Conservation (phyloP, 2,888 invertebrate species). For the Hermaeophaga mercurialis region DNA sequence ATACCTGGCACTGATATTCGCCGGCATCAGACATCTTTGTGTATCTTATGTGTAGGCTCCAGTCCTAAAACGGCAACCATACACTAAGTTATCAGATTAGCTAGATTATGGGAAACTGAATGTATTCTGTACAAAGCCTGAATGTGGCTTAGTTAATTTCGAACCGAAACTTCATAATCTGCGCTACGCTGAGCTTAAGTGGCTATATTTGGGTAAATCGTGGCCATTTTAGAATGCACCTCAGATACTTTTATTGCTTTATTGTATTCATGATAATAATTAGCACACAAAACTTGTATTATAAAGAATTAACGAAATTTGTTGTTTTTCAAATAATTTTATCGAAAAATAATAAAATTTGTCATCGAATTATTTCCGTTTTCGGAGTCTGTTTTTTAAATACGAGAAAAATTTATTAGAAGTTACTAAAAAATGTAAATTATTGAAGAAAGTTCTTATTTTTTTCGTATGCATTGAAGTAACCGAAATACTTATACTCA, state of each 20-base stretch:
- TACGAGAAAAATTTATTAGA: too few species aligned
- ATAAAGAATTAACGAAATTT: too few species aligned
- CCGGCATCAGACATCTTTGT: slow-evolving; percentile 68
- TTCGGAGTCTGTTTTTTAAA: too few species aligned
- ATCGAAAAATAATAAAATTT: too few species aligned
- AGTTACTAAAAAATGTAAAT: too few species aligned
- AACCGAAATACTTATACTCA: too few species aligned
- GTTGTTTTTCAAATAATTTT: too few species aligned
- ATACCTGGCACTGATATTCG: slow-evolving; percentile 71
- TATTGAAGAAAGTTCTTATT: too few species aligned
- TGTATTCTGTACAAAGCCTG: slow-evolving; percentile 6
- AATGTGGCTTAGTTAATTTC: slow-evolving; percentile 11
- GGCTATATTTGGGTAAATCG: slow-evolving; percentile 15
- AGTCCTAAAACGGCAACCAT: slow-evolving; percentile 60
- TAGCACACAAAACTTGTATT: too few species aligned
- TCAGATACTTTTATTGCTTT: not conserved
- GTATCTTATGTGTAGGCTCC: slow-evolving; percentile 69
- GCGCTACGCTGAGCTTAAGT: slow-evolving; percentile 9
- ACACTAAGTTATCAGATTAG: slow-evolving; percentile 15
- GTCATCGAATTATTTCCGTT: too few species aligned
- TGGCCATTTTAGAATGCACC: slow-evolving; percentile 8
- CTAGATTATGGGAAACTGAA: slow-evolving; percentile 18
- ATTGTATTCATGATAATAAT: too few species aligned
- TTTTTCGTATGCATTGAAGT: too few species aligned
- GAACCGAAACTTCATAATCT: slow-evolving; percentile 17